Percentiles rank a stretch among this genome's conserved stretches.
phyloP scores from a whole-genome alignment of 2,113 vertebrate species.

The Carassius carassius region DNA sequence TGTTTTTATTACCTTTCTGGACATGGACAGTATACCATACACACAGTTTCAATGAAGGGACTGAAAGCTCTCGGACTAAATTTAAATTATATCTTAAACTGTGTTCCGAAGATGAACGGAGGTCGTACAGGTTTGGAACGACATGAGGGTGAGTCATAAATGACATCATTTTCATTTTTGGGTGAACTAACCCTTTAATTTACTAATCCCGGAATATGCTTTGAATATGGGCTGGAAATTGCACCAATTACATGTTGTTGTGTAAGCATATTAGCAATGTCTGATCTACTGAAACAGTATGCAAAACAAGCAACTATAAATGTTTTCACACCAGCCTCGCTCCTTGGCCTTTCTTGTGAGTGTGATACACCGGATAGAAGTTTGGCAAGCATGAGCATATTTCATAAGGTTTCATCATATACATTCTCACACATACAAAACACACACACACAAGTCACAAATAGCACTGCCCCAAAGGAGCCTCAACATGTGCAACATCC shows the following conservation, averaged over 20 bases:
- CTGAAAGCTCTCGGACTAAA: too few relatives aligned
- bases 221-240: background rate
- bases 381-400: constrained; percentile 32
- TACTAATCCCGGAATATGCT: background rate
- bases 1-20: too few relatives aligned
- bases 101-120: too few relatives aligned
- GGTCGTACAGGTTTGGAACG: too few relatives aligned
- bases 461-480: constrained; percentile 19
- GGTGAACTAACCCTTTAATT: background rate
- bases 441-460: constrained; percentile 29
- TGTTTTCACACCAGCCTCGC: constrained; percentile 21
- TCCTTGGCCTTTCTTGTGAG: background rate
- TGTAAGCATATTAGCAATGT: background rate
- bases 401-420: constrained; percentile 44
- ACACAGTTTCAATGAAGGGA: too few relatives aligned
- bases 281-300: background rate
- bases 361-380: background rate
- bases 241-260: background rate
- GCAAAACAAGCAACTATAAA: constrained; percentile 1
- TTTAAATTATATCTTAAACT: too few relatives aligned
- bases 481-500: constrained; percentile 19
- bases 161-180: too few relatives aligned
- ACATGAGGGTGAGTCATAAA: too few relatives aligned
- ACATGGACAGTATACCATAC: too few relatives aligned
- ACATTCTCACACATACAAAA: constrained; percentile 7